phyloP scores from a whole-genome alignment of 2,797 vertebrate species.

The Gouania willdenowi region DNA sequence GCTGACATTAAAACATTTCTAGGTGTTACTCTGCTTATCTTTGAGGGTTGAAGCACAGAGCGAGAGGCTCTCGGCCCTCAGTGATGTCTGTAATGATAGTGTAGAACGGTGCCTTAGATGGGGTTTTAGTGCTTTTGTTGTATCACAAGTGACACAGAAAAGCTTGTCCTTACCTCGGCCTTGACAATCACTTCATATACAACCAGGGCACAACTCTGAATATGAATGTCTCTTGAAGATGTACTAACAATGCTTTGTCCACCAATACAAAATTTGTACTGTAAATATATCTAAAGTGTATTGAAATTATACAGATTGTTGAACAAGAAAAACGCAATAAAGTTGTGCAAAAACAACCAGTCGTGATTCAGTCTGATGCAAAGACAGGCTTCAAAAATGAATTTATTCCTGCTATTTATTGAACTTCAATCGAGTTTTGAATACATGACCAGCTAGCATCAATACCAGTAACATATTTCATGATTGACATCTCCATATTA shows the following conservation, averaged over 20 bases:
- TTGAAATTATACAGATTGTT: constrained; percentile 71
- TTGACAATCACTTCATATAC: constrained; percentile 87
- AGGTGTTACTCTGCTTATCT: constrained; percentile 49
- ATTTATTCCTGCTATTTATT: constrained; percentile 37
- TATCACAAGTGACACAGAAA: constrained; percentile 70
- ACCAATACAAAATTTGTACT: constrained; percentile 72
- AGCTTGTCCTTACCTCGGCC: constrained; percentile 74
- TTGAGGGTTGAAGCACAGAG: constrained; percentile 30
- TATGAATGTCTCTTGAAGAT: constrained; percentile 59
- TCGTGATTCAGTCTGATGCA: constrained; percentile 1
- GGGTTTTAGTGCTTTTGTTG: constrained; percentile 74
- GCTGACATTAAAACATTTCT: constrained; percentile 25
- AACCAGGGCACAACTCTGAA: constrained; percentile 66
- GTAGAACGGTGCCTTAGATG: constrained; percentile 87
- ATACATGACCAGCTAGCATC: constrained; percentile 31
- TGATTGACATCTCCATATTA: not conserved
- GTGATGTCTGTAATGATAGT: constrained; percentile 61
- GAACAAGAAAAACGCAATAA: constrained; percentile 86
- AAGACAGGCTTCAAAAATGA: not conserved
- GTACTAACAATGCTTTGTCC: constrained; percentile 69
- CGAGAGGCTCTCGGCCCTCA: constrained; percentile 36
- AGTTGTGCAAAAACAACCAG: constrained; percentile 74
- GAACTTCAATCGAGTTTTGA: constrained; percentile 25
- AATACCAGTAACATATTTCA: constrained; percentile 33
- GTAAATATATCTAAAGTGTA: constrained; percentile 80